phyloP scores from a whole-genome alignment of 2,888 invertebrate species.

The Dione juno region DNA sequence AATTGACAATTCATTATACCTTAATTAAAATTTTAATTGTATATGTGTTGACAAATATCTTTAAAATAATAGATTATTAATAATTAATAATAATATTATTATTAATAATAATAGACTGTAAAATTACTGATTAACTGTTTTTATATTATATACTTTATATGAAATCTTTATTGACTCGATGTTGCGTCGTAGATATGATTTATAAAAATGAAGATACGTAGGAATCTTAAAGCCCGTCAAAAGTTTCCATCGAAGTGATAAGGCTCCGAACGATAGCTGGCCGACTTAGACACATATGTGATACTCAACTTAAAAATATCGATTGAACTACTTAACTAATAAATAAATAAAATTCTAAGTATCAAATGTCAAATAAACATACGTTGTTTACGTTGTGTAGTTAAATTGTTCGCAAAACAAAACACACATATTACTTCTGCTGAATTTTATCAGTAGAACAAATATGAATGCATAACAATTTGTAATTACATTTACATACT shows the following conservation, averaged over 20 bases:
- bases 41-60: not conserved
- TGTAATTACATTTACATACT: not conserved
- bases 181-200: slow-evolving; percentile 7
- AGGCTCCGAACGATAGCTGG: slow-evolving; percentile 50
- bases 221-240: slow-evolving; percentile 51
- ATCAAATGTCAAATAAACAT: slow-evolving; percentile 25
- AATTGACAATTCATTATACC: not conserved
- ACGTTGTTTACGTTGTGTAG: not conserved
- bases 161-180: not conserved
- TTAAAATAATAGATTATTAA: not conserved
- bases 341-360: not conserved
- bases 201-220: slow-evolving; percentile 25
- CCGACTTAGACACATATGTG: slow-evolving; percentile 20
- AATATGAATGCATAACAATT: not conserved
- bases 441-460: not conserved
- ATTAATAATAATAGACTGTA: too few relatives aligned
- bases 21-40: not conserved
- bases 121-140: not conserved
- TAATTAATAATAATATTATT: too few relatives aligned
- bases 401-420: slow-evolving; percentile 5
- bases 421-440: not conserved
- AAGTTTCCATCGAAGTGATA: slow-evolving; percentile 70
- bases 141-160: not conserved
- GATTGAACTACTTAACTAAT: slow-evolving; percentile 10
- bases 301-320: slow-evolving; percentile 1